Evolutionary conservation across 2,797 vertebrate genomes (phyloP).

Genomic region (Rhyacichthys aspro): DNA sequence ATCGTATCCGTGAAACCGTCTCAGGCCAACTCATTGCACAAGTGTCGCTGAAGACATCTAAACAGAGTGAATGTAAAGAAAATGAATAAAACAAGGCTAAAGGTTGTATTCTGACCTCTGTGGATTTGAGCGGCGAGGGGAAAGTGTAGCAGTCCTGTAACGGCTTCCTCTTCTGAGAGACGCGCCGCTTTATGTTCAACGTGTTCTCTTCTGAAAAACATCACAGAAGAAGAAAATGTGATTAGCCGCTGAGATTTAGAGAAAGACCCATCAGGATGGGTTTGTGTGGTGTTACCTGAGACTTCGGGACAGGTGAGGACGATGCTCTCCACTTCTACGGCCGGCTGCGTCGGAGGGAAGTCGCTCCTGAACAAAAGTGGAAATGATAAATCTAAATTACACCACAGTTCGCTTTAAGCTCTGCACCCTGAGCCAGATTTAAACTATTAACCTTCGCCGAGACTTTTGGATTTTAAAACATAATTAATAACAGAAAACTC

Average conservation of each 20-base stretch:
- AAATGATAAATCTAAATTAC: not conserved
- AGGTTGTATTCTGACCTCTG: conserved; percentile 77
- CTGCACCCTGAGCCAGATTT: no score
- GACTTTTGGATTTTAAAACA: no score
- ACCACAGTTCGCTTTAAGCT: no score
- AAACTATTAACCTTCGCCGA: no score
- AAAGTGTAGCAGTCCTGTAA: conserved; percentile 52
- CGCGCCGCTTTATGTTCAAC: conserved; percentile 67
- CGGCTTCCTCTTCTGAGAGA: conserved; percentile 68
- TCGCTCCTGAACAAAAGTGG: conserved; percentile 75
- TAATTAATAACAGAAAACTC: no score
- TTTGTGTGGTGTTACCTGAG: conserved; percentile 83
- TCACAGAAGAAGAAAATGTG: not conserved
- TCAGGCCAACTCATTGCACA: no score
- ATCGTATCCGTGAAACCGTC: no score
- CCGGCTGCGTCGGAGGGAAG: conserved; percentile 82
- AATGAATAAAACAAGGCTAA: no score
- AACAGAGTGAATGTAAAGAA: no score
- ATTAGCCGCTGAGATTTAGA: not conserved
- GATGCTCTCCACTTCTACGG: conserved; percentile 85
- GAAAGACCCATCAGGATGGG: no score
- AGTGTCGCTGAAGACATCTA: no score
- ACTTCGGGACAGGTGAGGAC: conserved; percentile 85
- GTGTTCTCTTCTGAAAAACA: conserved; percentile 34
- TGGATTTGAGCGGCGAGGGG: conserved; percentile 34